These are phyloP conservation scores for Melitaea athalia DNA, from an alignment of 2,888 invertebrate species.

Conservation along the genomic window DNA sequence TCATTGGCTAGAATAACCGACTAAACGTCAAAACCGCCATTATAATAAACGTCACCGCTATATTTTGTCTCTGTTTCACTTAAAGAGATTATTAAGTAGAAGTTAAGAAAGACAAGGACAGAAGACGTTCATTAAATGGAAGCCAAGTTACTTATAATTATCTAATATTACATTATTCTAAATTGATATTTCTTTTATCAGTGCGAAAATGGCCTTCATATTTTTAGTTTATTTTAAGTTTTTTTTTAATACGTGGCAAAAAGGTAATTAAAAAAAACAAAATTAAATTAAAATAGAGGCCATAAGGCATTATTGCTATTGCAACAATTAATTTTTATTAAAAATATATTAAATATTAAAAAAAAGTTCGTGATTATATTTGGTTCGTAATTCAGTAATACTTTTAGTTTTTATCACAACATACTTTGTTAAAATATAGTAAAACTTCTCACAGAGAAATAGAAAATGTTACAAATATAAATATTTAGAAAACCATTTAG, in stretches of 20 bases:
- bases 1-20: neutral
- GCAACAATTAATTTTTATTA: neutral
- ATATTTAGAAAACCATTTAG: neutral
- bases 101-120: neutral
- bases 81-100: neutral
- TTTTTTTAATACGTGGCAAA: neutral
- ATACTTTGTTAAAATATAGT: neutral
- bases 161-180: neutral
- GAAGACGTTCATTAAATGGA: neutral
- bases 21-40: constrained; percentile 8
- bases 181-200: constrained; percentile 1
- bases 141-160: neutral
- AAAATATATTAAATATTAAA: neutral
- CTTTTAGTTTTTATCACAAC: constrained; percentile 11
- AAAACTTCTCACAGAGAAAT: neutral
- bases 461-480: neutral
- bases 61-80: neutral
- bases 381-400: constrained; percentile 15
- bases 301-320: neutral
- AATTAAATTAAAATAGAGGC: neutral
- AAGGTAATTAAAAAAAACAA: too few relatives aligned
- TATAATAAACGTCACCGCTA: neutral
- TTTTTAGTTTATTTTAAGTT: neutral
- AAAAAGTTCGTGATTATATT: constrained; percentile 23
- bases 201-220: neutral